phyloP scores from a whole-genome alignment of 2,888 invertebrate genomes.

The Eupithecia exiguata region DNA sequence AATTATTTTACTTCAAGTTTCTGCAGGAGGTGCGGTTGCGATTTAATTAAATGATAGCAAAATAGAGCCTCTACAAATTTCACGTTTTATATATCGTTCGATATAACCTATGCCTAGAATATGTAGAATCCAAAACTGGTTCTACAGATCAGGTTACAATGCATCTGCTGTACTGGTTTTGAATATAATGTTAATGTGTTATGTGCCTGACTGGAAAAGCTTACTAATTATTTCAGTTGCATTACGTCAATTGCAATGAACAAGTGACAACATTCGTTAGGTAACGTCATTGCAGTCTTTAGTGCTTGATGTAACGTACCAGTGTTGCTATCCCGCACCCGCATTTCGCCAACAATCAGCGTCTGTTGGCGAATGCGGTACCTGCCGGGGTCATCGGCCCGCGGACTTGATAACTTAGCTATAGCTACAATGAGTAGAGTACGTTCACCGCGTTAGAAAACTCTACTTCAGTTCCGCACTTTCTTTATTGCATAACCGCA shows the following conservation, averaged over 20 bases:
- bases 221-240: constrained; percentile 51
- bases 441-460: constrained; percentile 82
- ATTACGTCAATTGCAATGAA: constrained; percentile 77
- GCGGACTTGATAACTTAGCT: constrained; percentile 61
- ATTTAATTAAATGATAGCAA: constrained; percentile 16
- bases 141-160: constrained; percentile 32
- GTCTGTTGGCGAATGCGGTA: constrained; percentile 54
- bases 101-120: constrained; percentile 12
- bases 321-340: constrained; percentile 45
- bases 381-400: constrained; percentile 72
- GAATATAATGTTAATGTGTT: constrained; percentile 25
- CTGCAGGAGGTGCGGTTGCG: constrained; percentile 1
- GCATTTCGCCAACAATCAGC: constrained; percentile 39
- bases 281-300: constrained; percentile 70
- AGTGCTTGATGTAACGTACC: constrained; percentile 67
- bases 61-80: constrained; percentile 1
- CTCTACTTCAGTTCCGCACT: constrained; percentile 81
- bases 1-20: neutral
- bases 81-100: constrained; percentile 5
- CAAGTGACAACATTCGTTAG: constrained; percentile 78
- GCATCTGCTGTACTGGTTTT: constrained; percentile 44
- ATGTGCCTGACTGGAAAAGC: constrained; percentile 25
- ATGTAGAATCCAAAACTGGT: constrained; percentile 19
- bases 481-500: constrained; percentile 81
- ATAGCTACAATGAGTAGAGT: constrained; percentile 62